phyloP scores from a whole-genome alignment of 1,140 invertebrate species.

The Cryptotermes secundus region DNA sequence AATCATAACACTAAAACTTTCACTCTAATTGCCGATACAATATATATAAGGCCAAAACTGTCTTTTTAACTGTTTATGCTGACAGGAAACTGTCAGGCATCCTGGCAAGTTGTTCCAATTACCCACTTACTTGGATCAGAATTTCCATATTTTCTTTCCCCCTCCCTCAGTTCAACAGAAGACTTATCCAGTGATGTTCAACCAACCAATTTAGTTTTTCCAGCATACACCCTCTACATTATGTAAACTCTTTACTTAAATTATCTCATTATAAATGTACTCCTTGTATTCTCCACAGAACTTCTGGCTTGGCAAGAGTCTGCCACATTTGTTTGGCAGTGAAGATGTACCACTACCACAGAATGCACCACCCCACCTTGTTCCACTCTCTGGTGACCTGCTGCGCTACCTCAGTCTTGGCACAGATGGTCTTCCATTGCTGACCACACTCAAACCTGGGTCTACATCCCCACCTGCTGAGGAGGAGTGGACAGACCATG shows the following conservation, averaged over 20 bases:
- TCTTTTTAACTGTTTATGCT: no score
- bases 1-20: no score
- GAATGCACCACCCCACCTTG: conserved; percentile 54
- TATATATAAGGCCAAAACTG: no score
- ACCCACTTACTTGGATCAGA: no score
- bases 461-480: conserved; percentile 42
- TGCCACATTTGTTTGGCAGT: conserved; percentile 35
- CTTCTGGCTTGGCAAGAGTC: conserved; percentile 20
- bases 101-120: no score
- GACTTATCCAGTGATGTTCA: no score
- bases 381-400: conserved; percentile 51
- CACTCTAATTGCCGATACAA: no score
- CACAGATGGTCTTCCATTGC: conserved; percentile 57
- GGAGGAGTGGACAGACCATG: conserved; percentile 56
- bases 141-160: no score
- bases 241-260: background rate
- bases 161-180: no score
- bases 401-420: conserved; percentile 61
- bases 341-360: conserved; percentile 58
- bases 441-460: conserved; percentile 52
- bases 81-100: no score
- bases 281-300: conserved; percentile 1
- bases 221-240: background rate
- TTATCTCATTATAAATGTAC: background rate
- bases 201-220: no score